Percentiles rank a stretch among this genome's conserved stretches.
These are phyloP conservation scores for Acanthurus lineatus DNA, from an alignment of 2,797 vertebrate genomes.

Conservation along the genomic window DNA sequence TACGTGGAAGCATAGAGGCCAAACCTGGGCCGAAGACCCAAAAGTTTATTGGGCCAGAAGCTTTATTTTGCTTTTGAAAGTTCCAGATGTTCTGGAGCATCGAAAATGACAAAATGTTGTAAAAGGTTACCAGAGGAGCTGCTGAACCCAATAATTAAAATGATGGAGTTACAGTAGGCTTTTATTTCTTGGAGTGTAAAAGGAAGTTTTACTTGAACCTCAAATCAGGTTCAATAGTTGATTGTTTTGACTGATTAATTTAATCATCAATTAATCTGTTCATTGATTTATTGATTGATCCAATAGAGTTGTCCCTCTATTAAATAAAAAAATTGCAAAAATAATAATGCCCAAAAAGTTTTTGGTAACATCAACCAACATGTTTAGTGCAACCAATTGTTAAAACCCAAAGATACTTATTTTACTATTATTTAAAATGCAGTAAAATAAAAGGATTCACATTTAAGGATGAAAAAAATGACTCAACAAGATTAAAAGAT, in stretches of 20 bases:
- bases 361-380: not conserved
- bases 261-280: not conserved
- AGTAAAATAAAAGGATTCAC: not conserved
- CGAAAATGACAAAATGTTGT: slow-evolving; percentile 15
- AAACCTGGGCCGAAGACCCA: no score
- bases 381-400: not conserved
- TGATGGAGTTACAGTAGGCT: not conserved
- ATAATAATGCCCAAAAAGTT: no score
- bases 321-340: not conserved
- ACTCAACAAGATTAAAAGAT: not conserved
- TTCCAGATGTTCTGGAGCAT: slow-evolving; percentile 23
- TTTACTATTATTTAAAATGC: not conserved
- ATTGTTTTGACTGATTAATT: not conserved
- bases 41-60: no score
- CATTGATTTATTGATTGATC: not conserved
- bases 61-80: not conserved
- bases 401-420: not conserved
- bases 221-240: not conserved
- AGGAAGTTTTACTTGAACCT: not conserved
- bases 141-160: not conserved
- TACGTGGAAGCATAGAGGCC: no score
- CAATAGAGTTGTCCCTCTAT: not conserved
- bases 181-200: not conserved
- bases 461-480: not conserved
- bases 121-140: slow-evolving; percentile 2